Conservation (phyloP, 1,140 invertebrate species). For the Thaumetopoea pityocampa region DNA sequence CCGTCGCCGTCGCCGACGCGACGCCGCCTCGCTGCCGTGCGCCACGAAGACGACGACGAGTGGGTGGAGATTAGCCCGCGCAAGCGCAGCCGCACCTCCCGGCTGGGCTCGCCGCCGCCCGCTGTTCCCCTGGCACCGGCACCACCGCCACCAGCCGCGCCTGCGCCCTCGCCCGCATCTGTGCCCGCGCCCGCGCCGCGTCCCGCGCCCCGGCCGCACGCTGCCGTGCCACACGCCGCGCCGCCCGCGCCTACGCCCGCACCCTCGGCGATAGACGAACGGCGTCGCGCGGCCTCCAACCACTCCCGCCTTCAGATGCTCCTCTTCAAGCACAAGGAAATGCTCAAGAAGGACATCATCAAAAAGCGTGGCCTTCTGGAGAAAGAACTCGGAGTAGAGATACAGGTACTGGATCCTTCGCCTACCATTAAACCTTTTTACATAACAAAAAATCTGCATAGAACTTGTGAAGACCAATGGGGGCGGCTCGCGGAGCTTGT, state of each 20-base stretch:
- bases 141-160: conserved; percentile 11
- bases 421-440: too few species aligned
- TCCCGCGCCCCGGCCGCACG: conserved; percentile 11
- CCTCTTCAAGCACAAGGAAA: conserved; percentile 91
- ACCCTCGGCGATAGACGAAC: conserved; percentile 39
- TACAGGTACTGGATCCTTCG: too few species aligned
- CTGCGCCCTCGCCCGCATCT: conserved; percentile 13
- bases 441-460: too few species aligned
- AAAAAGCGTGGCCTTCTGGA: conserved; percentile 93
- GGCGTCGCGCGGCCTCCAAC: conserved; percentile 54
- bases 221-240: background rate
- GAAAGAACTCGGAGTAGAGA: conserved; percentile 93
- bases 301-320: conserved; percentile 79
- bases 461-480: too few species aligned
- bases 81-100: conserved; percentile 28
- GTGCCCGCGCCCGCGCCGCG: conserved; percentile 8
- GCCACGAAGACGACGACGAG: conserved; percentile 68
- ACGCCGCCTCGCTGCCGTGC: conserved; percentile 50
- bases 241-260: conserved; percentile 11
- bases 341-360: conserved; percentile 95
- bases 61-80: conserved; percentile 68
- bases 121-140: conserved; percentile 28
- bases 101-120: conserved; percentile 26
- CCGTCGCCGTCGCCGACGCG: conserved; percentile 38
- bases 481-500: too few species aligned